Base-by-base conservation (phyloP, 1,140 invertebrate genomes). In the Drosophila fuyamai region DNA sequence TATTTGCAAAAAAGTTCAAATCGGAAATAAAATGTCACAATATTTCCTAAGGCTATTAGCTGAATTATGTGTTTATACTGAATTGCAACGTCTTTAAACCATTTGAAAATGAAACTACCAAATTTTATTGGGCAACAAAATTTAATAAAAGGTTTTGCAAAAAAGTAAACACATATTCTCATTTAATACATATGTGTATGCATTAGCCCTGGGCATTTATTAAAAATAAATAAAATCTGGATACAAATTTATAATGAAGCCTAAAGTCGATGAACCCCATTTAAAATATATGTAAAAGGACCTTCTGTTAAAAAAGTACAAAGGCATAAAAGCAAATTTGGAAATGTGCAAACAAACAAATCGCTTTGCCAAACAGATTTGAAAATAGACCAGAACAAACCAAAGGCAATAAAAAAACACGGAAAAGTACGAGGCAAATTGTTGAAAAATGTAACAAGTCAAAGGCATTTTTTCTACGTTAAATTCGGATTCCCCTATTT, bases 391-490 rank as follows among this genome's bases (percentile, higher is more conserved):
- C 41, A 60, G 67, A 75, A 53, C 70, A 76, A 74, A 65, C 41
- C 38, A 38, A 76, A 75, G 12, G 53, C 71, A 57, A 58, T 38
- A 76, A 76, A 76, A 66, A 55, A 61, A 36, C 63, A 12, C 23
- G 36, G n/a, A 13, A 68, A 61, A 68, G 35, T 43, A 66, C 32
- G 47, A 48, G 36, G 44, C 18, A 38, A 66, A 66, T 46, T 66
- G 61, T 68, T 68, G 47, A 36, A 66, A 68, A 68, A 68, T 68
- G 65, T 68, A 68, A 68, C 65, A 68, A 68, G 60, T 68, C 65
- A 68, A 68, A 68, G 61, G 65, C 66, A 68, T 66, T 68, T 68
- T 68, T 68, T 32, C 60, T 9, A 27, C 65, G 47, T 67, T 27
- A 14, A 60, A 38, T 40, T 50, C 43, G 35, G 44, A 5, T 36